Evolutionary conservation across 2,888 invertebrate genomes (phyloP).

Genomic region (Girardia tigrina): DNA sequence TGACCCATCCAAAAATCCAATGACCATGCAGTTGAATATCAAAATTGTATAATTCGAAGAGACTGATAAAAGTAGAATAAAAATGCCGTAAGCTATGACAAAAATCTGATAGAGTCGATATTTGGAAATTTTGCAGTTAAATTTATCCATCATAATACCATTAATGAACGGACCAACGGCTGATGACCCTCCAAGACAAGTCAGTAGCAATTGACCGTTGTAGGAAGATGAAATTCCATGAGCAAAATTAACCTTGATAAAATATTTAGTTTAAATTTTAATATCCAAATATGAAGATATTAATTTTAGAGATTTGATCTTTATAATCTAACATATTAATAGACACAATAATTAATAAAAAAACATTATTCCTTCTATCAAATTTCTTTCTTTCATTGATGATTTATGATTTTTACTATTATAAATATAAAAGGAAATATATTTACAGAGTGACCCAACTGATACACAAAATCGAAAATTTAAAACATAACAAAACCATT

Average conservation of each 20-base stretch:
- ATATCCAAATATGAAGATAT: too few relatives aligned
- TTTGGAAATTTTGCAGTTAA: neutral
- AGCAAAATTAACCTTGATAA: neutral
- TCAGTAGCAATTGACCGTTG: neutral
- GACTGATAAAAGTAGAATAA: neutral
- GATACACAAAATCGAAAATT: too few relatives aligned
- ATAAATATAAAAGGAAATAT: too few relatives aligned
- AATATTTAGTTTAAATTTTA: too few relatives aligned
- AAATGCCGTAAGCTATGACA: neutral
- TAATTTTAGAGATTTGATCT: too few relatives aligned
- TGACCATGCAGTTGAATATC: neutral
- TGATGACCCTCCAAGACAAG: neutral
- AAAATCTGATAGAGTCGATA: constrained; percentile 1
- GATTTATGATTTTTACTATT: too few relatives aligned
- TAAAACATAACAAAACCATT: too few relatives aligned
- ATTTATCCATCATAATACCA: neutral
- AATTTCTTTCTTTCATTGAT: too few relatives aligned
- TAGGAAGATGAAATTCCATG: neutral
- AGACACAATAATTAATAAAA: too few relatives aligned
- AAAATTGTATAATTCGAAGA: neutral
- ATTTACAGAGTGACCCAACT: too few relatives aligned
- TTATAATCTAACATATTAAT: too few relatives aligned
- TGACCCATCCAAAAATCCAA: neutral
- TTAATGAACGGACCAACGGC: neutral
- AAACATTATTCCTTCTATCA: too few relatives aligned